Evolutionary conservation across 2,888 invertebrate genomes (phyloP), one percentile per base, ranked within the genome.

Genomic region (Belgica antarctica): DNA sequence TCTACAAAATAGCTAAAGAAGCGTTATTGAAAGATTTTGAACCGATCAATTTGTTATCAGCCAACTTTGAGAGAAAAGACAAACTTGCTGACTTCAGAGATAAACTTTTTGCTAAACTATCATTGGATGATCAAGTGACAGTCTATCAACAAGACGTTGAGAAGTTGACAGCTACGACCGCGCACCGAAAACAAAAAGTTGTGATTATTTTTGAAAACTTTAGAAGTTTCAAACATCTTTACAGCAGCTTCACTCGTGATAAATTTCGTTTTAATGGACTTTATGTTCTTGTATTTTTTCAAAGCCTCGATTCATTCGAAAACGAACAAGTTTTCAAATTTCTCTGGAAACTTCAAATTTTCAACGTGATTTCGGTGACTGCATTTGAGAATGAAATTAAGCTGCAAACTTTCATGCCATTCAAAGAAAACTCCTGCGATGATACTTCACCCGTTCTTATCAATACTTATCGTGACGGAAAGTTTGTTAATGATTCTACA

Each of bases 331-430:
- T 68, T 31, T 57, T 52, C 12, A 31, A 12, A 28, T 2, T 31
- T 12, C 34, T 68, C 5, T 68, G 68, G 68, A 12, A 57, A 17
- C n/a, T n/a, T 8, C 22, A 68, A 10, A 15, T 68, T 17, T 68
- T 22, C 28, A 31, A 68, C 15, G 68, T 57, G 1, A 68, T 22
- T 28, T 28, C 17, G 5, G 3, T 68, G 2, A 12, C n/a, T 5
- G 5, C 25, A 12, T 7, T 27, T 1, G n/a, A 65, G n/a, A 36
- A 31, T 1, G 10, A 10, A 52, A 34, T 25, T n/a, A 2, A 34
- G 12, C 52, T 68, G 1, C 3, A 15, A 12, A 57, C 68, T 25
- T 68, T 31, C 52, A 4, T 22, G 52, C 52, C 52, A 22, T 52
- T 52, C 52, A 17, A 17, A 12, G 7, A 4, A 2, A 17, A 17